Evolutionary conservation across 1,140 invertebrate genomes (phyloP).

Genomic region (Drosophila micromelanica): DNA sequence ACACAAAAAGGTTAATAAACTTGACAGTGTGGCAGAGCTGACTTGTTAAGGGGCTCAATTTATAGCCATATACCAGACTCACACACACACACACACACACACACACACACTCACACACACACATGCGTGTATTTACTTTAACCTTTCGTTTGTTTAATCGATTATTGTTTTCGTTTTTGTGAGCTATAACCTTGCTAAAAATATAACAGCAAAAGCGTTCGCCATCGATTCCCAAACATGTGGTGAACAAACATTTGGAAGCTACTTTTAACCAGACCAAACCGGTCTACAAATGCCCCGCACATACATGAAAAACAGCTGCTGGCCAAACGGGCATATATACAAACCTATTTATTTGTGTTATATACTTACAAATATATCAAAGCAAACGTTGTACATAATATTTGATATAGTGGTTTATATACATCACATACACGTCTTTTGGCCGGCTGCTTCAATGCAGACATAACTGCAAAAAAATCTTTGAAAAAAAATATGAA

Average conservation of each 20-base stretch:
- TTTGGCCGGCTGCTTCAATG: conserved; percentile 36
- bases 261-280: conserved; percentile 31
- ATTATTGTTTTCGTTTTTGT: conserved; percentile 40
- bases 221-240: conserved; percentile 34
- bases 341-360: neutral
- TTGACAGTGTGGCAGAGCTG: conserved; percentile 28
- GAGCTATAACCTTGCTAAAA: conserved; percentile 72
- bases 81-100: neutral
- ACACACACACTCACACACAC: neutral
- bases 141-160: conserved; percentile 81
- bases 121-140: conserved; percentile 49
- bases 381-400: conserved; percentile 31
- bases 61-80: conserved; percentile 28
- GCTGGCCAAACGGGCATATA: conserved; percentile 37
- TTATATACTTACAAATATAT: conserved; percentile 33
- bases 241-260: conserved; percentile 52
- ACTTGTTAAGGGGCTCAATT: conserved; percentile 7
- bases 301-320: conserved; percentile 60
- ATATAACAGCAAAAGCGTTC: conserved; percentile 49
- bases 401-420: conserved; percentile 15
- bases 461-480: conserved; percentile 59
- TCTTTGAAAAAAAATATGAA: conserved; percentile 24
- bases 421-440: conserved; percentile 27
- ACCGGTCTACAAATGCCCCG: conserved; percentile 36
- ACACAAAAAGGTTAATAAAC: conserved; percentile 71